Evolutionary conservation across 1,140 invertebrate genomes (phyloP).

Genomic region (Musca vetustissima): DNA sequence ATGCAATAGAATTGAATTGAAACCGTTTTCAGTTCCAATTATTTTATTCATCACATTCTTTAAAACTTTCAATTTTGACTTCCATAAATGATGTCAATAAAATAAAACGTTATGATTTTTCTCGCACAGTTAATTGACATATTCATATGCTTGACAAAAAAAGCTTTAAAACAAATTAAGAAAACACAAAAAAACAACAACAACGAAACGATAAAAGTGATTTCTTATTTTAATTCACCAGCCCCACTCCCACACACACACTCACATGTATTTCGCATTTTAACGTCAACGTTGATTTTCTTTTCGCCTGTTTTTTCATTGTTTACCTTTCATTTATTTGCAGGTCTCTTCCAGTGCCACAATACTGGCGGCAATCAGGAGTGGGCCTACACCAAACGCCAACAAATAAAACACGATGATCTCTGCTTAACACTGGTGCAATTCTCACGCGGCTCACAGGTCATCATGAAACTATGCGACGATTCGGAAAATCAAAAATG

Average conservation of each 20-base stretch:
- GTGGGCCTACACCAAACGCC: conserved; percentile 81
- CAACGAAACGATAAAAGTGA: too few relatives aligned
- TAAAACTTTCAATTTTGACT: too few relatives aligned
- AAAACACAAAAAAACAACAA: too few relatives aligned
- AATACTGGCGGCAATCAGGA: conserved; percentile 96
- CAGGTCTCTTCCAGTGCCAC: conserved; percentile 88
- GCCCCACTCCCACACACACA: background rate
- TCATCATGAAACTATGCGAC: conserved; percentile 76
- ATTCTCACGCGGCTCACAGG: conserved; percentile 67
- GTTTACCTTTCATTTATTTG: conserved; percentile 27
- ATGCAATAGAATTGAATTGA: too few relatives aligned
- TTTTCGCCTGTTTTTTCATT: conserved; percentile 19
- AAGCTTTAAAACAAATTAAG: too few relatives aligned
- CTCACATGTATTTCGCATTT: background rate
- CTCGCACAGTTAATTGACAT: background rate
- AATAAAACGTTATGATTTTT: background rate
- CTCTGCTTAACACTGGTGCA: conserved; percentile 78
- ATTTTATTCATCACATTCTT: too few relatives aligned
- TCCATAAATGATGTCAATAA: too few relatives aligned
- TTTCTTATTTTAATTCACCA: too few relatives aligned
- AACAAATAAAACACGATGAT: conserved; percentile 81
- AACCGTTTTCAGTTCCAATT: too few relatives aligned
- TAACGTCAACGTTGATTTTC: conserved; percentile 3
- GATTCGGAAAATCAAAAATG: conserved; percentile 77
- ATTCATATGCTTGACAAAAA: too few relatives aligned